Percentiles rank a stretch among this genome's conserved stretches.
Conservation (phyloP, 2,113 vertebrate genomes). For the Lophotis ruficrista region DNA sequence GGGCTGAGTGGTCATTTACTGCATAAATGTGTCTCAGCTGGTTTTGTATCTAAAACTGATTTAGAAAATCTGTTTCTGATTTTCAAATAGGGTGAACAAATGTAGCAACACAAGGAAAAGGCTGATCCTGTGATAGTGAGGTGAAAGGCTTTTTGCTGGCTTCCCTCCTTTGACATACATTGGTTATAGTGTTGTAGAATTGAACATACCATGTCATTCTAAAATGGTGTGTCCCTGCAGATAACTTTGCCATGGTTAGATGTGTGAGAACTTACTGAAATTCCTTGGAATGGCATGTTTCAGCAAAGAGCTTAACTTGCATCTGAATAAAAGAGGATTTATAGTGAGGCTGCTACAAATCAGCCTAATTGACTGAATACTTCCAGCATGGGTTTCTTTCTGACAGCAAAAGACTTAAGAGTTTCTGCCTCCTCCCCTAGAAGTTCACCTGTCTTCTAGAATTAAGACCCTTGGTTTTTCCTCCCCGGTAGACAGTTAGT, state of each 20-base stretch:
- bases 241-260: background rate
- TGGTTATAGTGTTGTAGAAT: background rate
- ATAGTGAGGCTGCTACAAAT: background rate
- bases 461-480: background rate
- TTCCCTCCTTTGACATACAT: background rate
- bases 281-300: background rate
- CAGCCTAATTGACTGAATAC: constrained; percentile 21
- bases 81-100: constrained; percentile 3
- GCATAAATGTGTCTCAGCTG: background rate
- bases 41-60: background rate
- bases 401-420: background rate
- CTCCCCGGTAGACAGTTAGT: background rate
- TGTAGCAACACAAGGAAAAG: background rate
- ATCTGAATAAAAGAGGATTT: constrained; percentile 19
- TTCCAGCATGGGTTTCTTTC: background rate
- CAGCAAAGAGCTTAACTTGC: constrained; percentile 12
- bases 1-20: background rate
- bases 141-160: background rate
- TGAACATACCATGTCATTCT: background rate
- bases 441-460: constrained; percentile 7
- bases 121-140: background rate
- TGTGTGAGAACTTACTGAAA: background rate
- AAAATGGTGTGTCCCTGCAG: background rate
- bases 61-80: background rate
- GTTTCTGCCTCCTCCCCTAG: background rate